Evolutionary conservation across 2,113 vertebrate genomes (phyloP), one percentile per base, ranked within the genome.

Genomic region (Triplophysa dalaica): DNA sequence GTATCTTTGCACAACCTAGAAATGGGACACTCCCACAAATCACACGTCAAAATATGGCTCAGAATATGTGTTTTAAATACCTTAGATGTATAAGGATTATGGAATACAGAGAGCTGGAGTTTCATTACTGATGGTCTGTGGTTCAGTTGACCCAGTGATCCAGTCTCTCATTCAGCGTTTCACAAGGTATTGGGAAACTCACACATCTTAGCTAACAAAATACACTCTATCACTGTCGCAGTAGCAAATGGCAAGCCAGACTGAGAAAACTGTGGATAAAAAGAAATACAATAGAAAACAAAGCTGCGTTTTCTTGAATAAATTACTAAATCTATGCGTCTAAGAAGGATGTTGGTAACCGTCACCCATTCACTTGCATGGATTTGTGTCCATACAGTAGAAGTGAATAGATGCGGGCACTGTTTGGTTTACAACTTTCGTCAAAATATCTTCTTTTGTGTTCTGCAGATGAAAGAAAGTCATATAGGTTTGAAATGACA

Each of bases 181-280:
- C 58, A 62, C 73, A 48, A 63, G 60, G 38, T 22, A n/a, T 62
- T 63, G 73, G 41, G 41, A 75, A 75, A 75, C 38, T 75, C 22
- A n/a, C 73, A 75, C 73, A 63, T 75, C 72, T 62, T 62, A 45
- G 72, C 56, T 75, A 75, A 50, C 41, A 75, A 63, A 75, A 75
- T 50, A 61, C 19, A 63, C 77, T 62, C 56, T 14, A 63, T 12
- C 19, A 9, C 14, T 48, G 12, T n/a, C 12, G 58, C 41, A 63
- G 16, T 74, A 74, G 16, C 58, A 26, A 24, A 63, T 62, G 72
- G 2, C 45, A 63, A 63, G 58, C 14, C 41, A 48, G 33, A n/a
- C 54, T 58, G 16, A 73, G 62, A 48, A 12, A 41, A 11, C 2
- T 1, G 21, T 48, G 22, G n/a, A 74, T 56, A 62, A 11, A 38